Evolutionary conservation across 37 sponge, comb jelly and placozoan species (phyloP).

Genomic region (Cladorhizidae sp.): DNA sequence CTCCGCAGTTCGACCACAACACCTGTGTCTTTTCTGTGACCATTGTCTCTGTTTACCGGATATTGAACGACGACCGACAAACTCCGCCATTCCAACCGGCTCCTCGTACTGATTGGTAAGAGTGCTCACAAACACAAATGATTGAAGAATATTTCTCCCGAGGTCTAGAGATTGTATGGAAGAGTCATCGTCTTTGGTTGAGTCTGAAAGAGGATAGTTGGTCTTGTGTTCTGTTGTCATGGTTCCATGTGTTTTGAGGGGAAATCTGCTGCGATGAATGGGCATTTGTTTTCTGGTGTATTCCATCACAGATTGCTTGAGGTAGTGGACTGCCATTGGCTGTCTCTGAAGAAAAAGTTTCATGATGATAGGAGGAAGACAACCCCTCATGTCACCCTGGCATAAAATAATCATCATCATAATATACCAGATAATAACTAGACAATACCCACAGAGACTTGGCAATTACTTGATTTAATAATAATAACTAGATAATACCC

Average conservation of each 20-base stretch:
- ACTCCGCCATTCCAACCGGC: background rate
- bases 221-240: background rate
- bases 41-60: background rate
- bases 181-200: background rate
- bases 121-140: conserved; percentile 1
- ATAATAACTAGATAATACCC: too few relatives aligned
- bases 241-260: background rate
- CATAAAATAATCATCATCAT: too few relatives aligned
- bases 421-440: too few relatives aligned
- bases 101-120: background rate
- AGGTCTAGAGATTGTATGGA: background rate
- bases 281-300: background rate
- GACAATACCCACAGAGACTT: too few relatives aligned
- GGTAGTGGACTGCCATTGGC: conserved; percentile 38
- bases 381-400: conserved; percentile 29
- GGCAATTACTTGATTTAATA: too few relatives aligned
- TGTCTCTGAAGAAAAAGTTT: conserved; percentile 34
- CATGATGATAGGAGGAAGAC: conserved; percentile 20
- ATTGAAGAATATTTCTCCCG: background rate
- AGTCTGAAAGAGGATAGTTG: background rate
- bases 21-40: background rate
- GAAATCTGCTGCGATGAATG: background rate
- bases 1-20: background rate
- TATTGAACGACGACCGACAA: background rate
- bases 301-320: conserved; percentile 13